Conservation (phyloP, 2,888 invertebrate species). For the Asteroscopus sphinx region DNA sequence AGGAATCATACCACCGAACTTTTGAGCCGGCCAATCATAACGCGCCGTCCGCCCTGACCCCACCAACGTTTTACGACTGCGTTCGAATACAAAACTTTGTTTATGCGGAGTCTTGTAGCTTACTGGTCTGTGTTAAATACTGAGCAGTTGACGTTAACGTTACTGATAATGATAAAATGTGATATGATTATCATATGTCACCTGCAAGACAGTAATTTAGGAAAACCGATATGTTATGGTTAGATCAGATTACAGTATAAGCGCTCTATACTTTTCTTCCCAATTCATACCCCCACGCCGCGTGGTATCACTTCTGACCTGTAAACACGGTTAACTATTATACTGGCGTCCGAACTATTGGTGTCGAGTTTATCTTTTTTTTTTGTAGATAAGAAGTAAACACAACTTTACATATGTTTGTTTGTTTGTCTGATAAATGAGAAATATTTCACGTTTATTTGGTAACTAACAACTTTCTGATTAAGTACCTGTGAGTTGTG, state of each 20-base stretch:
- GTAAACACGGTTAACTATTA: slow-evolving; percentile 55
- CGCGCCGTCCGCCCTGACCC: too few relatives aligned
- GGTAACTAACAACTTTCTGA: background rate
- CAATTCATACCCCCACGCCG: slow-evolving; percentile 9
- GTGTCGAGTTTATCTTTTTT: slow-evolving; percentile 36
- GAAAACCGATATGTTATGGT: too few relatives aligned
- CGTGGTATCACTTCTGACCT: slow-evolving; percentile 45
- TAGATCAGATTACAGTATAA: background rate
- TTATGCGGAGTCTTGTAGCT: too few relatives aligned
- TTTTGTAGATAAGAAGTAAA: slow-evolving; percentile 35
- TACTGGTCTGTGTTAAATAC: too few relatives aligned
- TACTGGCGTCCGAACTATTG: slow-evolving; percentile 33
- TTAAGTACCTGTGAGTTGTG: background rate
- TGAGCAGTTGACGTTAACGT: too few relatives aligned
- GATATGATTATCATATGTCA: too few relatives aligned
- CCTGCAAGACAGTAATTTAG: too few relatives aligned
- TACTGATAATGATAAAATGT: too few relatives aligned
- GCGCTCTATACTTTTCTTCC: slow-evolving; percentile 22
- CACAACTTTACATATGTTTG: slow-evolving; percentile 28
- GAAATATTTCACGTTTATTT: slow-evolving; percentile 19
- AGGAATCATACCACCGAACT: too few relatives aligned
- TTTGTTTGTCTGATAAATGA: slow-evolving; percentile 37
- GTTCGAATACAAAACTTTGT: too few relatives aligned
- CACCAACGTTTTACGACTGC: too few relatives aligned
- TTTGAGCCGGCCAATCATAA: too few relatives aligned